Evolutionary conservation across 2,888 invertebrate species (phyloP).

Genomic region (Helicoverpa assulta): DNA sequence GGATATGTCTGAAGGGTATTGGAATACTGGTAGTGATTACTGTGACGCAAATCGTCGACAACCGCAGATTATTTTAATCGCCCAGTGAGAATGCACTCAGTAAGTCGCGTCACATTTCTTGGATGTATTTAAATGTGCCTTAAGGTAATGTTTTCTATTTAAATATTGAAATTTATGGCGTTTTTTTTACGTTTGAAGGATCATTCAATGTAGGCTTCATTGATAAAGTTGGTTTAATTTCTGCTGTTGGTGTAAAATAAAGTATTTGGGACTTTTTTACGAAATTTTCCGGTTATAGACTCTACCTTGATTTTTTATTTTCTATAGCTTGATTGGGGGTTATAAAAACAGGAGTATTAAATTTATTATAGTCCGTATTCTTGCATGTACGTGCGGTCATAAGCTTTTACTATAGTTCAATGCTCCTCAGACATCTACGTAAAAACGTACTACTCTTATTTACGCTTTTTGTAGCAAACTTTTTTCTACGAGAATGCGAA

Average conservation of each 20-base stretch:
- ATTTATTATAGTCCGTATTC: no score
- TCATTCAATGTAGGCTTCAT: neutral
- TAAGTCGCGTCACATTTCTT: conserved; percentile 11
- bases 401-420: neutral
- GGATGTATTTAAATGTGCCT: conserved; percentile 11
- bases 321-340: no score
- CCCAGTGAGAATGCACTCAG: conserved; percentile 20
- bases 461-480: neutral
- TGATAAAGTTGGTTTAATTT: neutral
- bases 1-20: conserved; percentile 35
- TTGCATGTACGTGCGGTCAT: neutral
- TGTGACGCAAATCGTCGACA: conserved; percentile 53
- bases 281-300: no score
- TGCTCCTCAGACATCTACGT: neutral
- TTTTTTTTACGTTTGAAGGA: no score
- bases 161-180: neutral
- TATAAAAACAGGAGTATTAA: no score
- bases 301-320: no score
- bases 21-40: conserved; percentile 32
- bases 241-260: no score
- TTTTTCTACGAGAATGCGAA: conserved; percentile 4
- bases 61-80: conserved; percentile 59
- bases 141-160: neutral
- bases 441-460: neutral
- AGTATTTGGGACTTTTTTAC: no score